phyloP scores from a whole-genome alignment of 2,113 vertebrate species.

The Merops nubicus region DNA sequence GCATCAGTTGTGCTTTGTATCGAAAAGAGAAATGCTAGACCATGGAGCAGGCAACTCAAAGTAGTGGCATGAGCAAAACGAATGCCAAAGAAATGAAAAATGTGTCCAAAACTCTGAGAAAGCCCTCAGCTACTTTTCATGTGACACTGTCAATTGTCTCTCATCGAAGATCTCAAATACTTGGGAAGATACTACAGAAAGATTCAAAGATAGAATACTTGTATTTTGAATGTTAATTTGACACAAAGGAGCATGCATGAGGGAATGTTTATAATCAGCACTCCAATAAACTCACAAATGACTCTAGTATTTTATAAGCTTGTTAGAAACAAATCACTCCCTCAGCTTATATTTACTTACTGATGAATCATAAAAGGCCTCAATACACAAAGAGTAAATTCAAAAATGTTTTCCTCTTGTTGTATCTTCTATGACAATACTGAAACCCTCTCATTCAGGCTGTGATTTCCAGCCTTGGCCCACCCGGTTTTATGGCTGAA shows the following conservation, averaged over 20 bases:
- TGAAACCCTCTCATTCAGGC: background rate
- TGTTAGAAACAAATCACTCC: slow-evolving; percentile 87
- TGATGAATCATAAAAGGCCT: slow-evolving; percentile 85
- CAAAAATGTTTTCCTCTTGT: slow-evolving; percentile 68
- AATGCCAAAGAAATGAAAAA: slow-evolving; percentile 24
- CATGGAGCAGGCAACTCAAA: background rate
- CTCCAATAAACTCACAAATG: slow-evolving; percentile 90
- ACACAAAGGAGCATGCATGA: slow-evolving; percentile 89
- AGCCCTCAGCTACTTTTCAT: background rate
- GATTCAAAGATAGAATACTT: slow-evolving; percentile 85
- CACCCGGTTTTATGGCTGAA: background rate
- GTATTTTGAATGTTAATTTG: slow-evolving; percentile 96
- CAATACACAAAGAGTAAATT: slow-evolving; percentile 79
- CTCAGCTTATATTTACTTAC: slow-evolving; percentile 87
- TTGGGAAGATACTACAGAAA: slow-evolving; percentile 56
- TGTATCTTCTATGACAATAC: slow-evolving; percentile 47
- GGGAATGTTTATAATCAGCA: slow-evolving; percentile 94
- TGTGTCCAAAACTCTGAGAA: background rate
- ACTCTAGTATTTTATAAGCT: slow-evolving; percentile 89
- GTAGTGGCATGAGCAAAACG: slow-evolving; percentile 23
- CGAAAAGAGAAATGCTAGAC: background rate
- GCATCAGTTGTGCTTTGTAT: slow-evolving; percentile 47
- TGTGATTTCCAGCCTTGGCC: background rate
- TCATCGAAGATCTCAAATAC: slow-evolving; percentile 33
- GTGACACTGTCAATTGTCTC: background rate